These are phyloP conservation scores for Chromoteleia sp. DNA, from an alignment of 2,888 invertebrate genomes.

Conservation along the genomic window DNA sequence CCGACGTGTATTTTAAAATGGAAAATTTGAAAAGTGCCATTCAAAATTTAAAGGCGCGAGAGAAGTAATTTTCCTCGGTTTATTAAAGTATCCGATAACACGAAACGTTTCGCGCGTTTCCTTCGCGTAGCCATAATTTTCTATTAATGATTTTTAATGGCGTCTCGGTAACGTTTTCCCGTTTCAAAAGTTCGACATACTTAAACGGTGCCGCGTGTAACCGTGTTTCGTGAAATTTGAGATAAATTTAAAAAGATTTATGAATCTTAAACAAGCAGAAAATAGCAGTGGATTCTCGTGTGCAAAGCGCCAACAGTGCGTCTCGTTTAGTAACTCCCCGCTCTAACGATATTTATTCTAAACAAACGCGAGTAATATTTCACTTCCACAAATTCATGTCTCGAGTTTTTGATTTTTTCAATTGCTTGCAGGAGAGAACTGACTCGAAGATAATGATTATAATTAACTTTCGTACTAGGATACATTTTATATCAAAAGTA, in stretches of 20 bases:
- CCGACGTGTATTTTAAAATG: conserved; percentile 26
- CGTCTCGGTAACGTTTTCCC: too few relatives aligned
- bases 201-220: background rate
- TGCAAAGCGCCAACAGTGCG: conserved; percentile 11
- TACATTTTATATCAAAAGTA: too few relatives aligned
- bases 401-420: too few relatives aligned
- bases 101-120: too few relatives aligned
- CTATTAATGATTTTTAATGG: conserved; percentile 3
- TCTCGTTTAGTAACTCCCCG: conserved; percentile 21
- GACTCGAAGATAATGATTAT: too few relatives aligned
- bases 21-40: conserved; percentile 20
- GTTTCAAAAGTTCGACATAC: conserved; percentile 1
- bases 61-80: conserved; percentile 16
- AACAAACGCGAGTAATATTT: background rate
- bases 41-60: conserved; percentile 10
- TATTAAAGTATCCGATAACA: conserved; percentile 13
- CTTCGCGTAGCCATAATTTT: background rate
- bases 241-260: conserved; percentile 37
- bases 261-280: conserved; percentile 28
- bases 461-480: too few relatives aligned
- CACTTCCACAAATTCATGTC: too few relatives aligned
- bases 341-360: conserved; percentile 12
- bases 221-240: background rate
- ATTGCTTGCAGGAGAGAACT: too few relatives aligned
- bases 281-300: conserved; percentile 14